Conservation (phyloP, 2,113 vertebrate species). For the Corythaeola cristata region DNA sequence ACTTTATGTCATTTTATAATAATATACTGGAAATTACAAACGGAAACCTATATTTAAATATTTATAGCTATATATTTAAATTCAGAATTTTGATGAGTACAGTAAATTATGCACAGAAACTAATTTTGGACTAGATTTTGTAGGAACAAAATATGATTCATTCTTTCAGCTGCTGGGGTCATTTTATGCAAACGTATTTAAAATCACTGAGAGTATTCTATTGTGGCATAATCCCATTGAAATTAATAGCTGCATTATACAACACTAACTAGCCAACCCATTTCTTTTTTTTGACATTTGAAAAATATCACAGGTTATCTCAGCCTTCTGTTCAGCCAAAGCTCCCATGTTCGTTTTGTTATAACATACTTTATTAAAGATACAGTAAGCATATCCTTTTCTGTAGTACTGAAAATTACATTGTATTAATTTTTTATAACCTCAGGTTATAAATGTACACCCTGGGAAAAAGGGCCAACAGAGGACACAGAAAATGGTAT, state of each 20-base stretch:
- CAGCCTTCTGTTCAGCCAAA: not conserved
- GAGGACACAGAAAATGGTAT: not conserved
- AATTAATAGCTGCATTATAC: not conserved
- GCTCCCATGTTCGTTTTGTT: not conserved
- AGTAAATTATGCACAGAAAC: not conserved
- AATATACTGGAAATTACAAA: not conserved
- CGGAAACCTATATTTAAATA: not conserved
- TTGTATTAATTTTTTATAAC: not conserved
- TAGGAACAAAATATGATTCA: not conserved
- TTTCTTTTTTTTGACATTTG: not conserved
- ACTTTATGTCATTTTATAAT: not conserved
- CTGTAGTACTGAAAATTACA: not conserved
- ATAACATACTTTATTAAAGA: not conserved
- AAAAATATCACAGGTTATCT: slow-evolving; percentile 26
- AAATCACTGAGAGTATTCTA: not conserved
- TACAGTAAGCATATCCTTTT: not conserved
- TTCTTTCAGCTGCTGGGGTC: not conserved
- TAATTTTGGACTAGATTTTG: not conserved
- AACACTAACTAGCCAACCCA: not conserved
- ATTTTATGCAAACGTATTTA: not conserved
- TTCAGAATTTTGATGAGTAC: not conserved
- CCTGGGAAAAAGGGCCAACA: not conserved
- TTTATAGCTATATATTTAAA: not conserved
- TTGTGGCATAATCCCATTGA: not conserved
- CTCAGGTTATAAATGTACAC: not conserved